These are phyloP conservation scores for Cosmia pyralina DNA, from an alignment of 2,888 invertebrate genomes.

Conservation along the genomic window DNA sequence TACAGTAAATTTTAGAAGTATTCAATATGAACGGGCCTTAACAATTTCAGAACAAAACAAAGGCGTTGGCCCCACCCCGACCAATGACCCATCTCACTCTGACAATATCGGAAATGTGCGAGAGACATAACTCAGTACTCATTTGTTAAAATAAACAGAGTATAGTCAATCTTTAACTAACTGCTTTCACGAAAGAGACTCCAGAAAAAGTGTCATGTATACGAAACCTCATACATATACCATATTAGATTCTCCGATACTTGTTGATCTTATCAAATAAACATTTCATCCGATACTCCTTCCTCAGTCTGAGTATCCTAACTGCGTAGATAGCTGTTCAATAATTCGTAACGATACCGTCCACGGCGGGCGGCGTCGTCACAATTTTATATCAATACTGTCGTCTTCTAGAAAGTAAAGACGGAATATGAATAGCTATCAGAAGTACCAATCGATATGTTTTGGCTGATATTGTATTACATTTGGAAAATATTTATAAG, in stretches of 20 bases:
- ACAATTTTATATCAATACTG: constrained; percentile 12
- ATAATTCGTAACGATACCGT: constrained; percentile 21
- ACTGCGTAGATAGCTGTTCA: constrained; percentile 31
- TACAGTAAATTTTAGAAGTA: too few species aligned
- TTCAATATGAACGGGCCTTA: too few species aligned
- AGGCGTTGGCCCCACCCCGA: too few species aligned
- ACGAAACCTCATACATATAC: constrained; percentile 13
- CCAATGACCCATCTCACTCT: too few species aligned
- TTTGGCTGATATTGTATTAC: not conserved
- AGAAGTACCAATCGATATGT: constrained; percentile 9
- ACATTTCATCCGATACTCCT: constrained; percentile 32
- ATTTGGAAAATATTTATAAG: constrained; percentile 31
- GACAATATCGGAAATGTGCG: too few species aligned
- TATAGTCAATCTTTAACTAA: too few species aligned
- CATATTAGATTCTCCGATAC: constrained; percentile 8
- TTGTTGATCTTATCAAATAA: constrained; percentile 47
- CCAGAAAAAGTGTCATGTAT: constrained; percentile 5
- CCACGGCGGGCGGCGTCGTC: not conserved
- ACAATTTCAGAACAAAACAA: too few species aligned
- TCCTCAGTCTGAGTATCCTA: not conserved
- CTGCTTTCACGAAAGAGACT: constrained; percentile 7
- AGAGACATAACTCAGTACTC: too few species aligned
- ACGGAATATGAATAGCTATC: constrained; percentile 28
- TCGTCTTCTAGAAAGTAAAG: constrained; percentile 21
- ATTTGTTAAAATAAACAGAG: too few species aligned